Evolutionary conservation across 2,888 invertebrate species (phyloP).

Genomic region (Orgyia antiqua): DNA sequence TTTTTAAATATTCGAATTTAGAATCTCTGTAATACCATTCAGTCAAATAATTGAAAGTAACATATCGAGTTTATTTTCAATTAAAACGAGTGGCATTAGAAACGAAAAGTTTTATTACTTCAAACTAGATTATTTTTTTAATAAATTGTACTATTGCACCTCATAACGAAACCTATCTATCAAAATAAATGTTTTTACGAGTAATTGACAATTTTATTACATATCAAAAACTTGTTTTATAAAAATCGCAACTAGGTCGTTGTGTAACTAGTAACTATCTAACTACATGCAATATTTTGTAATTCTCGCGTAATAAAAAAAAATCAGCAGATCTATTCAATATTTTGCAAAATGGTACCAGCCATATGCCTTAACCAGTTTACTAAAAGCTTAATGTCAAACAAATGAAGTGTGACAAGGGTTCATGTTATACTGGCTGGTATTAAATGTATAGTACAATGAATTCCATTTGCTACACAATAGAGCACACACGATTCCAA

Average conservation of each 20-base stretch:
- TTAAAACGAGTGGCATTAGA: constrained; percentile 9
- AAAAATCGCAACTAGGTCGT: constrained; percentile 30
- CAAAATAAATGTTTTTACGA: constrained; percentile 21
- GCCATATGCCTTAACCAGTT: constrained; percentile 13
- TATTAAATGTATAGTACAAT: constrained; percentile 52
- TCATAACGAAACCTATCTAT: constrained; percentile 13
- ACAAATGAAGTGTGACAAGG: constrained; percentile 19
- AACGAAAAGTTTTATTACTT: constrained; percentile 10
- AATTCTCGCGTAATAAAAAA: constrained; percentile 36
- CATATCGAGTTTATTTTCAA: constrained; percentile 7
- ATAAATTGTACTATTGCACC: constrained; percentile 8
- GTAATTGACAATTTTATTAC: constrained; percentile 30
- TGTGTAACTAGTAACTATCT: constrained; percentile 21
- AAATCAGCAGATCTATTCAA: constrained; percentile 33
- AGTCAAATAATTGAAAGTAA: constrained; percentile 6
- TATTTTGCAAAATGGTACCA: constrained; percentile 43
- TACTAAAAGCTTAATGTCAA: constrained; percentile 13
- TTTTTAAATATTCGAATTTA: constrained; percentile 11
- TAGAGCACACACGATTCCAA: constrained; percentile 72
- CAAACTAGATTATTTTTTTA: constrained; percentile 10
- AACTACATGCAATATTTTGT: constrained; percentile 35
- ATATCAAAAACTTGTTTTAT: constrained; percentile 26
- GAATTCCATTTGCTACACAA: constrained; percentile 71
- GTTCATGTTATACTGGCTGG: constrained; percentile 37
- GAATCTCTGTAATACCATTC: constrained; percentile 7